Evolutionary conservation across 2,888 invertebrate species (phyloP).

Genomic region (Hecatera dysodea): DNA sequence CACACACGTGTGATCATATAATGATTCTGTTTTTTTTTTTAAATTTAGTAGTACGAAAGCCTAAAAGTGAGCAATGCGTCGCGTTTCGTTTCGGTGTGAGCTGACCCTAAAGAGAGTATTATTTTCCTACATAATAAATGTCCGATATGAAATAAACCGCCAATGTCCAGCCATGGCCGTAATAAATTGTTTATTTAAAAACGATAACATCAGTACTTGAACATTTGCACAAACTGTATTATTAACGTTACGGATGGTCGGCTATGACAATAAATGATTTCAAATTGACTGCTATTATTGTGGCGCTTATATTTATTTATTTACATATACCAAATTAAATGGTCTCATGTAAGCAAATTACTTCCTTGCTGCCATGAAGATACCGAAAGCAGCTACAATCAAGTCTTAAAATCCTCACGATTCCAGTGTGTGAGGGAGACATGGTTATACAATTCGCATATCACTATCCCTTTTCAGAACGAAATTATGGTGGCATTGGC

Average conservation of each 20-base stretch:
- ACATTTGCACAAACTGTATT: constrained; percentile 34
- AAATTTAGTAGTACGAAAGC: not conserved
- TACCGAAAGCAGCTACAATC: no score
- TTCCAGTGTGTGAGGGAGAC: no score
- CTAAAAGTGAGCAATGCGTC: not conserved
- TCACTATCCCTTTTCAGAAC: no score
- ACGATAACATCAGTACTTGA: constrained; percentile 20
- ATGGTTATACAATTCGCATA: no score
- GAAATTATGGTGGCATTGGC: no score
- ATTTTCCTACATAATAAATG: constrained; percentile 8
- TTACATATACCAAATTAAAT: constrained; percentile 15
- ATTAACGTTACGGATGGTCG: constrained; percentile 32
- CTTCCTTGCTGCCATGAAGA: no score
- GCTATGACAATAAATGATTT: constrained; percentile 44
- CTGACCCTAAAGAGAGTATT: not conserved
- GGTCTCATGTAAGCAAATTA: no score
- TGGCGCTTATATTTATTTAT: constrained; percentile 19
- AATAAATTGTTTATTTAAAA: constrained; percentile 37
- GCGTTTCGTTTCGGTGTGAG: not conserved
- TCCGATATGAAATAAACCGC: constrained; percentile 4
- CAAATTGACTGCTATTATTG: constrained; percentile 30
- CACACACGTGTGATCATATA: not conserved
- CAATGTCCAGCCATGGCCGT: constrained; percentile 1
- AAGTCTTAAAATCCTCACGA: no score
- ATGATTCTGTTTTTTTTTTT: not conserved